These are phyloP conservation scores for Trachelipus rathkii DNA, from an alignment of 1,140 invertebrate species.

Conservation along the genomic window DNA sequence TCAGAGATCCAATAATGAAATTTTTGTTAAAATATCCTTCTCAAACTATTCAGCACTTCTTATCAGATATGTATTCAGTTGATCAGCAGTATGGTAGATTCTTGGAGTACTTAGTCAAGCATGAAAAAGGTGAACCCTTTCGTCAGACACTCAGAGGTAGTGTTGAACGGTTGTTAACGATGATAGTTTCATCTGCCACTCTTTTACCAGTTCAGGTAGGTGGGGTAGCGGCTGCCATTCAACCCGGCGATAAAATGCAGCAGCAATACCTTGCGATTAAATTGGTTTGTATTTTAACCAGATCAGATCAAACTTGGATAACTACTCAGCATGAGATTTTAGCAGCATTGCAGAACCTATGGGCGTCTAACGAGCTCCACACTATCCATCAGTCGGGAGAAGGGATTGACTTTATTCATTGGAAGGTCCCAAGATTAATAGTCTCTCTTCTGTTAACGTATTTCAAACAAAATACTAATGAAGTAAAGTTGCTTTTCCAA, in stretches of 20 bases:
- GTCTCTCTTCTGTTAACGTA: slow-evolving; percentile 87
- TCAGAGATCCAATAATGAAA: slow-evolving; percentile 78
- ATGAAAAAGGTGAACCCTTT: slow-evolving; percentile 75
- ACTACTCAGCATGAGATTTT: slow-evolving; percentile 71
- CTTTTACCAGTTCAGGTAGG: slow-evolving; percentile 25
- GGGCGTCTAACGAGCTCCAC: slow-evolving; percentile 51
- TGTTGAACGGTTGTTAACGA: slow-evolving; percentile 29
- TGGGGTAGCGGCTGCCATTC: slow-evolving; percentile 46
- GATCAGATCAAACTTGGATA: slow-evolving; percentile 82
- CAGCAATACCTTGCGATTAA: slow-evolving; percentile 78
- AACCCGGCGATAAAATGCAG: slow-evolving; percentile 60
- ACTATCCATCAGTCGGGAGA: slow-evolving; percentile 69
- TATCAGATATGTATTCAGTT: slow-evolving; percentile 51
- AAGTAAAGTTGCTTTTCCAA: slow-evolving; percentile 90
- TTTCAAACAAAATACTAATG: slow-evolving; percentile 83
- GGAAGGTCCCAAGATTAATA: slow-evolving; percentile 80
- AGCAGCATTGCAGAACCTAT: slow-evolving; percentile 47
- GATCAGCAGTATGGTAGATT: slow-evolving; percentile 82
- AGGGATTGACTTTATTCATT: slow-evolving; percentile 72
- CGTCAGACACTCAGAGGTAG: slow-evolving; percentile 53
- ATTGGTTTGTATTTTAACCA: slow-evolving; percentile 73
- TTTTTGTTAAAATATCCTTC: slow-evolving; percentile 81
- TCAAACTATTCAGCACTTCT: slow-evolving; percentile 69
- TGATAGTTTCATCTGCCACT: slow-evolving; percentile 12
- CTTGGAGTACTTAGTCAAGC: slow-evolving; percentile 76